Conservation (phyloP, 2,113 vertebrate genomes). For the Hippocampus zosterae region DNA sequence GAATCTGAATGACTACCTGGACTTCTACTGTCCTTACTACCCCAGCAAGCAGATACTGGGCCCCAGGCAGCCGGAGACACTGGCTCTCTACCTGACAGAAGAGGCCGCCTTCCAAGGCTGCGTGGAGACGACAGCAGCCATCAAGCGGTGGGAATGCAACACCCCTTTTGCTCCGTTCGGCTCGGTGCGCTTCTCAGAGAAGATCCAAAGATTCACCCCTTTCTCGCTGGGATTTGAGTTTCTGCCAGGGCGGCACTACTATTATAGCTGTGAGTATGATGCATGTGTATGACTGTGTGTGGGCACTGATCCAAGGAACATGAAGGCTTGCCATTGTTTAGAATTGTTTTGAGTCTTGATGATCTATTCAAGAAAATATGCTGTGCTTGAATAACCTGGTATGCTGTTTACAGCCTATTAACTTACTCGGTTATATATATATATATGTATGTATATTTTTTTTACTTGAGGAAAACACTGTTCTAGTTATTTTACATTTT, state of each 20-base stretch:
- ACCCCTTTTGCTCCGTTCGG: constrained; percentile 82
- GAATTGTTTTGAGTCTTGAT: background rate
- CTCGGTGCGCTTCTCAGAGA: constrained; percentile 91
- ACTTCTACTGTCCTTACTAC: constrained; percentile 95
- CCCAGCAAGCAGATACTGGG: constrained; percentile 32
- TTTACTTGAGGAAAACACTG: background rate
- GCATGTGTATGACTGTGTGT: constrained; percentile 1
- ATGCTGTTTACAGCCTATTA: background rate
- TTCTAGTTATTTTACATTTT: background rate
- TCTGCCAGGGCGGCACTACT: constrained; percentile 87
- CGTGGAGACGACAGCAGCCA: constrained; percentile 82
- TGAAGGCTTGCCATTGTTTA: constrained; percentile 5
- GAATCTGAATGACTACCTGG: constrained; percentile 94
- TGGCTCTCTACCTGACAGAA: constrained; percentile 89
- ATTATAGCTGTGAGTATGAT: constrained; percentile 90
- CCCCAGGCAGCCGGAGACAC: constrained; percentile 72
- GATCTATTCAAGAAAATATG: background rate
- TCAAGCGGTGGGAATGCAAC: constrained; percentile 98
- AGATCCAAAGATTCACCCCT: constrained; percentile 96
- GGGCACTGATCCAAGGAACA: background rate
- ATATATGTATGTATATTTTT: too few relatives aligned
- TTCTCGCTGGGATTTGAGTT: constrained; percentile 98
- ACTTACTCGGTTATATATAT: background rate
- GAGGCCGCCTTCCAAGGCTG: constrained; percentile 83
- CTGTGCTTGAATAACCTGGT: background rate